Base-by-base conservation (phyloP, 2,113 vertebrate genomes). In the Cyanoderma ruficeps region DNA sequence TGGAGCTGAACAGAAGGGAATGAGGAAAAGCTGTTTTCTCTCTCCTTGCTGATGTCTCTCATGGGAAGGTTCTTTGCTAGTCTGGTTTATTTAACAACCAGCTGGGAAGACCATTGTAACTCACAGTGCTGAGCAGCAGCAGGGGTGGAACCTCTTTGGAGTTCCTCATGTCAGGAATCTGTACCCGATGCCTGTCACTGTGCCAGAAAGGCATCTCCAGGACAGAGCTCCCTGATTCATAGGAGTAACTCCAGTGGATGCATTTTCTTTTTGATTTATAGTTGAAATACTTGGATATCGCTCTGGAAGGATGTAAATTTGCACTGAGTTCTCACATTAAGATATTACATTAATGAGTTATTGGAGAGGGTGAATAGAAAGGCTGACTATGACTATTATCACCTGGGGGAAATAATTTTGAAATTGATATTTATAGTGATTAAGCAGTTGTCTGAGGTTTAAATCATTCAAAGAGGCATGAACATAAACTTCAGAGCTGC, bases 381-480 rank as follows among this genome's bases (percentile, higher is more conserved):
- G 50, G n/a, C 67, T 94, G 35, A 21, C 61, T 91, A 55, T 56
- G 63, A 83, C 70, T 81, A 35, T 39, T 67, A 52, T 91, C 71
- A 90, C 84, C 59, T 70, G 57, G 30, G 65, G 53, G 59, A 90
- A 74, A 77, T 93, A 93, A 90, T 93, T 97, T 70, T 90, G n/a
- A 94, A 88, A 57, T 67, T 75, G 71, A 41, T 95, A 81, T 77
- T 95, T 86, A 49, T 46, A 93, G 71, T 77, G 47, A 86, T 96
- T 92, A 94, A 93, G 68, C 37, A 88, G 52, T 95, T 83, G 68
- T 83, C 88, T 94, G 56, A 86, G 28, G 41, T 90, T 96, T 88
- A 93, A 63, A 83, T 93, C 82, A 74, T 94, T 83, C 56, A 81
- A 87, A 91, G 56, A 84, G 7, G 31, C 21, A 44, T 25, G 78